phyloP scores from a whole-genome alignment of 2,113 vertebrate genomes.

The Laticauda colubrina region DNA sequence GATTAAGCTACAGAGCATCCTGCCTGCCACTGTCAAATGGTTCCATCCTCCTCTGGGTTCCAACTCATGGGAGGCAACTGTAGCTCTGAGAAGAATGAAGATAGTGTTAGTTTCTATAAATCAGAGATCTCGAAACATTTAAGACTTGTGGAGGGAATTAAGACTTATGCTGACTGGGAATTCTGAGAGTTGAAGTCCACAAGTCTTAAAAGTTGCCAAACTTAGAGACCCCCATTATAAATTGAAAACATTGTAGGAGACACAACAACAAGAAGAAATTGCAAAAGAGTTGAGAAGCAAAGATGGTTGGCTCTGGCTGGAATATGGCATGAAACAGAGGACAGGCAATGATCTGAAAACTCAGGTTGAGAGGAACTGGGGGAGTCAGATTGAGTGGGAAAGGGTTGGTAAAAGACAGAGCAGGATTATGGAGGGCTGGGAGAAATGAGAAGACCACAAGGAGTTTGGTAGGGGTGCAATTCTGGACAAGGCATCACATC shows the following conservation, averaged over 20 bases:
- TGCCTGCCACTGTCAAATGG: neutral
- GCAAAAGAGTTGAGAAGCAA: neutral
- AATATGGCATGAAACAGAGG: neutral
- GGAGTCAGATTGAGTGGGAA: neutral
- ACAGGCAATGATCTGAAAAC: neutral
- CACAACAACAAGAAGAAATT: neutral
- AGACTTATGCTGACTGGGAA: neutral
- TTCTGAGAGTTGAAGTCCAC: neutral
- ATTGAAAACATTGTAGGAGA: neutral
- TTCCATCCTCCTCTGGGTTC: neutral
- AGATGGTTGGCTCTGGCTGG: neutral
- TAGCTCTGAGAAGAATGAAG: neutral
- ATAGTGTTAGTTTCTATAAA: neutral
- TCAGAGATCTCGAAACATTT: neutral
- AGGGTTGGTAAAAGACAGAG: neutral
- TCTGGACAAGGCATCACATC: neutral
- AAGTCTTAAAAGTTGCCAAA: neutral
- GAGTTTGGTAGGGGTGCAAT: neutral
- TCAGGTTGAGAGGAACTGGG: neutral
- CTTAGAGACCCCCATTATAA: neutral
- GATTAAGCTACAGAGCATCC: neutral
- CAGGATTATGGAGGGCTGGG: neutral
- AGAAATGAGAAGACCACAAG: neutral
- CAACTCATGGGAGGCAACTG: neutral
- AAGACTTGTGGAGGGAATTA: neutral